A percentile compares a stretch with the other conserved stretches of the same genome.
Conservation (phyloP, 64 coral and sea anemone species). For the Actinia tenebrosa region DNA sequence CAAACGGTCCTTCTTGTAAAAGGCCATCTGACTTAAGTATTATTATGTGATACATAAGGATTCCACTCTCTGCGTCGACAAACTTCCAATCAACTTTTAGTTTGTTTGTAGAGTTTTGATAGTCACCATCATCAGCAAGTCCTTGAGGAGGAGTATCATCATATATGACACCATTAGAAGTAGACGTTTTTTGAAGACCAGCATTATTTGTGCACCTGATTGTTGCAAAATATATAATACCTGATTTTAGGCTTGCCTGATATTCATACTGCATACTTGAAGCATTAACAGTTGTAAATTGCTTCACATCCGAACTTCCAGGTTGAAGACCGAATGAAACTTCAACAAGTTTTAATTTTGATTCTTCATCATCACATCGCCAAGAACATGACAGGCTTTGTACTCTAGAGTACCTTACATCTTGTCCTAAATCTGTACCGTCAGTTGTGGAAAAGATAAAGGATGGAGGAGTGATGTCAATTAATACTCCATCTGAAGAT, state of each 20-base stretch:
- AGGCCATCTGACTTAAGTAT: conserved; percentile 13
- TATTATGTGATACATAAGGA: conserved; percentile 36
- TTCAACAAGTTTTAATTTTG: conserved; percentile 38
- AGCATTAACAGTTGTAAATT: conserved; percentile 30
- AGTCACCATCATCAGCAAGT: conserved; percentile 57
- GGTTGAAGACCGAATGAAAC: conserved; percentile 82
- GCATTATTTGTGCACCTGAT: conserved; percentile 79
- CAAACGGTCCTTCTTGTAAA: conserved; percentile 42
- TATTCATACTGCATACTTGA: conserved; percentile 36
- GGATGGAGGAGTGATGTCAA: conserved; percentile 70
- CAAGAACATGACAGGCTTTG: conserved; percentile 38
- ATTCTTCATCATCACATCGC: conserved; percentile 70
- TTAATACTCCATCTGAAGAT: conserved; percentile 69
- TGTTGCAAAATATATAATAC: conserved; percentile 84
- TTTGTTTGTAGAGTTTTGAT: conserved; percentile 47
- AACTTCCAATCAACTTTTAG: conserved; percentile 64
- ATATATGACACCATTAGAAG: conserved; percentile 66
- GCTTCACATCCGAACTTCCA: conserved; percentile 55
- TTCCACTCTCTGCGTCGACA: conserved; percentile 67
- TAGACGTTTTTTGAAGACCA: conserved; percentile 50
- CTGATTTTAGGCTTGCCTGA: conserved; percentile 29
- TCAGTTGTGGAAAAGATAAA: conserved; percentile 64
- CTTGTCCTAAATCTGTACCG: conserved; percentile 35
- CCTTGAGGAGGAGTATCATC: conserved; percentile 63
- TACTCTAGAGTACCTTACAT: conserved; percentile 31